A percentile compares a stretch with the other conserved stretches of the same genome.
phyloP scores from a whole-genome alignment of 2,113 vertebrate genomes.

The Corydoras sp. region DNA sequence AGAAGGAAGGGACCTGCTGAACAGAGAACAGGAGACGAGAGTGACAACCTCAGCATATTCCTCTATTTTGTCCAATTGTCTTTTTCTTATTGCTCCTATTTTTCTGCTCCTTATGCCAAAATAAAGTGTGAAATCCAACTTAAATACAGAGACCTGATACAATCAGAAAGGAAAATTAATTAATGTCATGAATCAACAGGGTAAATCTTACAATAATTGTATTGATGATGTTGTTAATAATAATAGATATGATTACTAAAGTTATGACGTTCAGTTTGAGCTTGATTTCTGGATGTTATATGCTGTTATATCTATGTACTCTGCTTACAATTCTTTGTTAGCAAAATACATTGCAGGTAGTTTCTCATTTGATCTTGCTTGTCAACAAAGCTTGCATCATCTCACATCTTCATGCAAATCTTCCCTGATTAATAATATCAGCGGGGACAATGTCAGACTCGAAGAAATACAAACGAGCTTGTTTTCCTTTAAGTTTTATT shows the following conservation, averaged over 20 bases:
- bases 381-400: slow-evolving; percentile 35
- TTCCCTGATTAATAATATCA: slow-evolving; percentile 18
- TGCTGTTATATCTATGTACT: slow-evolving; percentile 66
- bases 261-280: slow-evolving; percentile 67
- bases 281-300: slow-evolving; percentile 67
- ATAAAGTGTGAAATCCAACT: slow-evolving; percentile 54
- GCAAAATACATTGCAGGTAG: slow-evolving; percentile 61
- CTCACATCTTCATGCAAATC: slow-evolving; percentile 19
- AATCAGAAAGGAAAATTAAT: slow-evolving; percentile 64
- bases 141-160: slow-evolving; percentile 56
- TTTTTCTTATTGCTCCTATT: slow-evolving; percentile 40
- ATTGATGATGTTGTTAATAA: slow-evolving; percentile 65
- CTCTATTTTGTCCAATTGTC: slow-evolving; percentile 29
- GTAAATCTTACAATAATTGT: slow-evolving; percentile 72
- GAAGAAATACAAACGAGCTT: slow-evolving; percentile 32
- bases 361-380: slow-evolving; percentile 43
- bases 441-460: slow-evolving; percentile 32
- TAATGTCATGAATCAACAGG: slow-evolving; percentile 71
- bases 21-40: slow-evolving; percentile 28
- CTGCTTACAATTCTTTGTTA: slow-evolving; percentile 64
- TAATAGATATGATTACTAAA: slow-evolving; percentile 68
- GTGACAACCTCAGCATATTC: slow-evolving; percentile 22
- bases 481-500: slow-evolving; percentile 58
- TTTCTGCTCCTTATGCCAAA: slow-evolving; percentile 61
- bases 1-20: slow-evolving; percentile 24